A percentile compares a stretch with the other conserved stretches of the same genome.
Conservation (phyloP, 2,888 invertebrate species). For the Diadegma fenestrale region DNA sequence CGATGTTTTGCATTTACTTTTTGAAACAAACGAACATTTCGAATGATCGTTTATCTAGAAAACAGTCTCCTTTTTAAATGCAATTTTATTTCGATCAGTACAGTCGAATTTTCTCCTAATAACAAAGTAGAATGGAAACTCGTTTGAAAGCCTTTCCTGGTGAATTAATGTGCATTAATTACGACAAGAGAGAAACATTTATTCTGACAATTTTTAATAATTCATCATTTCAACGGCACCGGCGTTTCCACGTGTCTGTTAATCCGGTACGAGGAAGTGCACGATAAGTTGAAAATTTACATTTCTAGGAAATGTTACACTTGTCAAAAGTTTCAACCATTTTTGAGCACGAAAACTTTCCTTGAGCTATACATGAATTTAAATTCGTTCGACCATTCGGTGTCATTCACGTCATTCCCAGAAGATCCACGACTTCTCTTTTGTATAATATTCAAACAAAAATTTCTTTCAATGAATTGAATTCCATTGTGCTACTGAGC, state of each 20-base stretch:
- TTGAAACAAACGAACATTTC: background rate
- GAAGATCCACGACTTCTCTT: background rate
- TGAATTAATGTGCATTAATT: background rate
- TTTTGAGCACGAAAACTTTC: background rate
- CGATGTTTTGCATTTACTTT: background rate
- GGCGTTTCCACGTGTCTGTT: background rate
- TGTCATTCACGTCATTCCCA: constrained; percentile 26
- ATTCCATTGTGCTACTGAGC: background rate
- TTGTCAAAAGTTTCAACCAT: background rate
- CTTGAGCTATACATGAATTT: background rate
- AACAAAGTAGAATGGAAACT: background rate
- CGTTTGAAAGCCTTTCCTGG: background rate
- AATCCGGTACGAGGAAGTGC: background rate
- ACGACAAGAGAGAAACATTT: too few species aligned
- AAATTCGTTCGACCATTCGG: background rate
- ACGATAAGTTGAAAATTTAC: background rate
- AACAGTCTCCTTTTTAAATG: background rate
- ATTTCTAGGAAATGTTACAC: background rate
- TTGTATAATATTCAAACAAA: background rate
- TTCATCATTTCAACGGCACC: background rate
- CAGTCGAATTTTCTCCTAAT: background rate
- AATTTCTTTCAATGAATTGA: background rate
- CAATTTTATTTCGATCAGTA: background rate
- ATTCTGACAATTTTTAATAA: too few species aligned
- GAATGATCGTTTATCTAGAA: background rate